These are phyloP conservation scores for Palaemon carinicauda DNA, from an alignment of 1,140 invertebrate genomes.

Conservation along the genomic window DNA sequence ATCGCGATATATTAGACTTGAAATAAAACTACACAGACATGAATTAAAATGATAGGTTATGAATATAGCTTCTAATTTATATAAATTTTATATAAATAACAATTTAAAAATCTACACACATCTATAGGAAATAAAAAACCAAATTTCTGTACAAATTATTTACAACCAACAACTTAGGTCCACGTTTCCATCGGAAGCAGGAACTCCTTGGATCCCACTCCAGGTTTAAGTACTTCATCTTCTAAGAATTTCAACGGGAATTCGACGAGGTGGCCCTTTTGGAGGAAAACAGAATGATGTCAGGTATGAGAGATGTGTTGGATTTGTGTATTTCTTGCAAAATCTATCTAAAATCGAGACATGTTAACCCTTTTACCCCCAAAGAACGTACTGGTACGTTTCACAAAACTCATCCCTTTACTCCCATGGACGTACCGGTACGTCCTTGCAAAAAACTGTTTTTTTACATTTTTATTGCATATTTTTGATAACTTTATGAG, in stretches of 20 bases:
- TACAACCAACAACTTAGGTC: constrained; percentile 62
- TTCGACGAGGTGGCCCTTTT: constrained; percentile 83
- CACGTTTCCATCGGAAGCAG: constrained; percentile 67
- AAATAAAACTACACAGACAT: too few species aligned
- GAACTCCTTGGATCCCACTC: constrained; percentile 79
- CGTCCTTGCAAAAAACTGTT: too few species aligned
- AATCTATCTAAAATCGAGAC: neutral
- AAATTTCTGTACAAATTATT: too few species aligned
- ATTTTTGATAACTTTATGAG: too few species aligned
- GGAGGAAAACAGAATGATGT: constrained; percentile 57
- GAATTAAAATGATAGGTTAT: too few species aligned
- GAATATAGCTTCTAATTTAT: too few species aligned
- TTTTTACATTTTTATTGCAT: too few species aligned
- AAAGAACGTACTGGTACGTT: too few species aligned
- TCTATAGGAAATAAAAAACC: neutral
- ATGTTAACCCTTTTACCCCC: too few species aligned
- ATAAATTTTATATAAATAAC: neutral
- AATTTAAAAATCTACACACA: neutral
- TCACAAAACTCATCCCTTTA: too few species aligned
- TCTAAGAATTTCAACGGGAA: constrained; percentile 86
- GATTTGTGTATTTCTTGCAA: neutral
- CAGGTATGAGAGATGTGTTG: neutral
- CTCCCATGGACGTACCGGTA: too few species aligned
- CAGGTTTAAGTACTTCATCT: constrained; percentile 82
- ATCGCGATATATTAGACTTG: too few species aligned